Base-by-base conservation (phyloP, 2,113 vertebrate species). In the Vulpes lagopus region DNA sequence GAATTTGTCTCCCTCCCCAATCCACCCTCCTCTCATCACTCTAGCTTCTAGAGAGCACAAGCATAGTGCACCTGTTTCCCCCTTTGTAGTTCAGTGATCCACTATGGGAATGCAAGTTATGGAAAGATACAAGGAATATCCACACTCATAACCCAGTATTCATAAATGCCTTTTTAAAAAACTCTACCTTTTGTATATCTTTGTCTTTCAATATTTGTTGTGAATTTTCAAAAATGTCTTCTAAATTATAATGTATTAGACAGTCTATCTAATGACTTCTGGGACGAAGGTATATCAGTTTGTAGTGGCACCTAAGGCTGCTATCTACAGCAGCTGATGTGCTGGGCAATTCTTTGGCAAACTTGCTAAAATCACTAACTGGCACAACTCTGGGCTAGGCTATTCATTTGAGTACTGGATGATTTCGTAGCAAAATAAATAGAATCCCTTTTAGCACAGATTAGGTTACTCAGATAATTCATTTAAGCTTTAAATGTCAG, bases 391-490 rank as follows among this genome's bases (percentile, higher is more conserved):
- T 89, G 79, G 53, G 65, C 2, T 20, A 69, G 57, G 38, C 53
- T 91, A 10, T 87, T 93, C n/a, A 82, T 32, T 71, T 32, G 53
- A 89, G n/a, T 92, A 80, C 12, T 51, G 35, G 8, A 30, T 14
- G 27, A 64, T 95, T 95, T 43, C 38, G 95, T 38, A 88, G 71
- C 14, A 96, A 94, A 97, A 84, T 81, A 57, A 78, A 60, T 43
- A 91, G 57, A 74, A 67, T 55, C 43, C 6, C 23, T 5, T 85
- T 95, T 71, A 96, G 59, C n/a, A 71, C 11, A 88, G 64, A 49
- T 11, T 62, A 27, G 57, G 32, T 35, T 57, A 59, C 23, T 79
- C 15, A 30, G 20, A 27, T 90, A 30, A 23, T 83, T 96, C 8
- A 6, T 81, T 62, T 95, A 73, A 62, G 83, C 79, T 89, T 91